These are phyloP conservation scores for Leptonema lineaticorne DNA, from an alignment of 1,140 invertebrate species.

Conservation along the genomic window DNA sequence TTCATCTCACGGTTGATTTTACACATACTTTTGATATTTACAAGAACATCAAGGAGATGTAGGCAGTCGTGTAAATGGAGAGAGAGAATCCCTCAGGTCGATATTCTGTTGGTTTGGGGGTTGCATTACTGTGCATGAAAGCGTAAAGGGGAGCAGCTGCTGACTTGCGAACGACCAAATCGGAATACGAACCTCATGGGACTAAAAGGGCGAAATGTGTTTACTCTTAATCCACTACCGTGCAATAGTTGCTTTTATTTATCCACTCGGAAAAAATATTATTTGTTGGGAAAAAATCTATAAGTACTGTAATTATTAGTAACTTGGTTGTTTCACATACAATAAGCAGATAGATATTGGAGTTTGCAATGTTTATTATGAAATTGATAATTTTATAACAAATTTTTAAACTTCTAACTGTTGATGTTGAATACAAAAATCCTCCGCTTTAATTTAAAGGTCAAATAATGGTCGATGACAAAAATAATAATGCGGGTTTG, in stretches of 20 bases:
- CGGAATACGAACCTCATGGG: not conserved
- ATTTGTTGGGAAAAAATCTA: not conserved
- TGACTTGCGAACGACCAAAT: slow-evolving; percentile 13
- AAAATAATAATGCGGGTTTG: too few relatives aligned
- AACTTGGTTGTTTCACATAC: too few relatives aligned
- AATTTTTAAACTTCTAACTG: too few relatives aligned
- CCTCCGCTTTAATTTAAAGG: too few relatives aligned
- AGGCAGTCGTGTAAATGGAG: not conserved
- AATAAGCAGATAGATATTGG: too few relatives aligned
- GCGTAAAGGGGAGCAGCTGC: not conserved
- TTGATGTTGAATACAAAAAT: too few relatives aligned
- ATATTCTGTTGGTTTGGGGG: not conserved
- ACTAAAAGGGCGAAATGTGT: not conserved
- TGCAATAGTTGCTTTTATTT: not conserved
- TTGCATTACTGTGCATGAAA: not conserved
- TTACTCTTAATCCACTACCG: slow-evolving; percentile 6
- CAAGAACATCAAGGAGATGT: not conserved
- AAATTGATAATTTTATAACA: too few relatives aligned
- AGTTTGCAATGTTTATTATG: too few relatives aligned
- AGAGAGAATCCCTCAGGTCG: not conserved
- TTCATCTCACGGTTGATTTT: too few relatives aligned
- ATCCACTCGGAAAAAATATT: not conserved
- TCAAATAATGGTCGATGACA: too few relatives aligned
- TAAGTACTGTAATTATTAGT: too few relatives aligned
- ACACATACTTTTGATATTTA: not conserved